Conservation (phyloP, 2,888 invertebrate genomes). For the Xylota sylvarum region DNA sequence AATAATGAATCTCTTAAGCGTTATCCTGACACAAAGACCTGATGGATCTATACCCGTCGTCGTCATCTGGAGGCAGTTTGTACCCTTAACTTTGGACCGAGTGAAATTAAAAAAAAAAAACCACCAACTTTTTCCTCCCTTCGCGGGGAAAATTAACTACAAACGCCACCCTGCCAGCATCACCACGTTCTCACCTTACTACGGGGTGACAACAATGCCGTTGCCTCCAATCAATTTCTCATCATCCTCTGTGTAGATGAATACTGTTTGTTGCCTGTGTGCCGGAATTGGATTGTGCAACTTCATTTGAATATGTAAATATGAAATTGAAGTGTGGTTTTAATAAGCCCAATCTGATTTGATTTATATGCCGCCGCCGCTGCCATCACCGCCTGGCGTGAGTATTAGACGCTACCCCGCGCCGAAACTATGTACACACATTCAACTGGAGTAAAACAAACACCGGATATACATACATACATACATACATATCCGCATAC, state of each 20-base stretch:
- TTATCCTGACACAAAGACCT: too few relatives aligned
- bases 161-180: background rate
- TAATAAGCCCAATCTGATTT: slow-evolving; percentile 73
- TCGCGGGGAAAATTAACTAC: background rate
- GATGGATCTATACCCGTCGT: too few relatives aligned
- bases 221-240: slow-evolving; percentile 46
- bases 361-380: slow-evolving; percentile 63
- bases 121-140: background rate
- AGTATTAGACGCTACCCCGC: slow-evolving; percentile 25
- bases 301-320: slow-evolving; percentile 75
- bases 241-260: slow-evolving; percentile 28
- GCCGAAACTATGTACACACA: slow-evolving; percentile 4
- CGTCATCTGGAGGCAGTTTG: background rate
- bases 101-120: background rate
- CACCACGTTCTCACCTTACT: background rate
- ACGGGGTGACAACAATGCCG: background rate
- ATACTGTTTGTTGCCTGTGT: slow-evolving; percentile 34
- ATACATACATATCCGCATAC: too few relatives aligned
- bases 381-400: slow-evolving; percentile 25
- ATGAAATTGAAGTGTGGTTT: slow-evolving; percentile 70
- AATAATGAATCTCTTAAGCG: too few relatives aligned
- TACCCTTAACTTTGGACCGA: background rate
- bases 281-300: slow-evolving; percentile 67
- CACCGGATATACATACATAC: slow-evolving; percentile 38
- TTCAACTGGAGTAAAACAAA: slow-evolving; percentile 41